Base-by-base conservation (phyloP, 2,888 invertebrate genomes). In the Empis livida region DNA sequence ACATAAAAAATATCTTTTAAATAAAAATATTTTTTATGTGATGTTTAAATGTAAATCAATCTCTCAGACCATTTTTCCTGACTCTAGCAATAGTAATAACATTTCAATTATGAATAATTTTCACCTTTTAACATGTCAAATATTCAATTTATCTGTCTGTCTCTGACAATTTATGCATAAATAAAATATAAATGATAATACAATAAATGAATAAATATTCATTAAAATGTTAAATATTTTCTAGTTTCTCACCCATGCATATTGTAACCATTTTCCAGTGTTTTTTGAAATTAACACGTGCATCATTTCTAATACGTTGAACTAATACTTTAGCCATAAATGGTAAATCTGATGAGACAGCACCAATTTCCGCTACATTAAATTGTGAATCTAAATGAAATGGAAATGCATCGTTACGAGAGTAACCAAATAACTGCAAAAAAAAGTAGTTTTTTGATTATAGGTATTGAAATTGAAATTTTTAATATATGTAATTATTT, bases 181-280 rank as follows among this genome's bases (percentile, higher is more conserved):
- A 13, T 13, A 13, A 13, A 13, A 13, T 32, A 6, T 2, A 14
- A 35, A 35, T 4, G 5, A 35, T 37, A 9, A 37, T 16, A 14
- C 14, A 14, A 14, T 14, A 14, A n/a, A n/a, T n/a, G n/a, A n/a
- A n/a, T n/a, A n/a, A n/a, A 37, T 37, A 37, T 13, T 15, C 8
- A 37, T 13, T 32, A 32, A 3, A 32, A 13, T 3, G 5, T 5
- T 3, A 32, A 5, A 32, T 32, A 16, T 39, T 16, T 35, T 35
- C n/a, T 35, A n/a, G 4, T 8, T 15, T 35, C 52, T 50, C 63
- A 53, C 53, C 53, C 49, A 53, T 55, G 45, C 64, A 78, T 43
- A 86, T 71, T 0, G 85, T 84, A 43, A 85, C 68, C 75, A 77
- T 76, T 68, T 77, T 77, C 77, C 77, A 77, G 53, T 75, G 66